Evolutionary conservation across 2,797 vertebrate species (phyloP), one percentile per base, ranked within the genome.

Genomic region (Diplodus sargus): DNA sequence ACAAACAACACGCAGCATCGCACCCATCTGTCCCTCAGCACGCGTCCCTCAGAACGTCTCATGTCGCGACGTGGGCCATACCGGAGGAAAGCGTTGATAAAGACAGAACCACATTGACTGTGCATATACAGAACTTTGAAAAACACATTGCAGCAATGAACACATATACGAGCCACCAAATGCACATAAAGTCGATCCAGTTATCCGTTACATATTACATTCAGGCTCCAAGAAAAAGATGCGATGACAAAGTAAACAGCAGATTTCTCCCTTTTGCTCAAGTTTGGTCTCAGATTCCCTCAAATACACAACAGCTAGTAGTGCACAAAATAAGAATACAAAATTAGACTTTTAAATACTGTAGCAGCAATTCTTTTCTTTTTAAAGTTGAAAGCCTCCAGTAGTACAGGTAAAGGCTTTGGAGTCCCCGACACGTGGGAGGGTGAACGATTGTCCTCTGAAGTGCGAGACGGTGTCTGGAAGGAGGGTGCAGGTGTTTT

Each of bases 271-370:
- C 88, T 94, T 95, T 94, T 85, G 61, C 91, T 93, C 89, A 83
- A 85, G 93, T 95, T 96, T 96, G 95, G 95, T 96, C 95, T 95
- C 91, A 82, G 61, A 84, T 92, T 93, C 91, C 92, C 92, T 93
- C 94, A 92, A 84, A 93, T 76, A 91, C 89, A 94, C 89, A 79
- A 95, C 90, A 94, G 93, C 93, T 94, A 92, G 89, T 95, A 95
- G 95, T 96, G 95, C 95, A 96, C 94, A 95, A 95, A 95, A 95
- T 93, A 94, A 94, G 91, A 93, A 94, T 95, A 95, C 85, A 95
- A 96, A 95, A 95, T 94, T 94, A 95, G 92, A 95, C 92, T 93
- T 94, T 95, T 95, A 95, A 95, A 96, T 94, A 96, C 94, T 93
- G 93, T 96, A 96, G 95, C 96, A 96, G 95, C 95, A 94, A 93